phyloP scores from a whole-genome alignment of 2,113 vertebrate genomes.

The Vicugna pacos region DNA sequence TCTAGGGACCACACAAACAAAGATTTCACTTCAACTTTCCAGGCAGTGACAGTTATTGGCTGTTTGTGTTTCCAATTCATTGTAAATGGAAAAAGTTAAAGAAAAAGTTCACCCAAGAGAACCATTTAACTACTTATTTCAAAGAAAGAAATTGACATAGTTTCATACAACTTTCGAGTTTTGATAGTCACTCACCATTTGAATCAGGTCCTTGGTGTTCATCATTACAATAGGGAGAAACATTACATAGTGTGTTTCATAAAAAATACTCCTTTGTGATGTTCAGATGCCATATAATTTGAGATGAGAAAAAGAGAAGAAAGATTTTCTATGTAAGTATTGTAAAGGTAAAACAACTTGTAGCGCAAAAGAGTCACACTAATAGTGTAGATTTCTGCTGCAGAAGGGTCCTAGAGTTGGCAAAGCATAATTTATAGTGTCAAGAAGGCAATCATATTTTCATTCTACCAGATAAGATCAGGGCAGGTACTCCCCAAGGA shows the following conservation, averaged over 20 bases:
- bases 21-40: conserved; percentile 71
- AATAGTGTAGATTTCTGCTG: conserved; percentile 57
- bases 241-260: not conserved
- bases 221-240: conserved; percentile 23
- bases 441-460: conserved; percentile 79
- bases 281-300: conserved; percentile 53
- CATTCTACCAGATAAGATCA: conserved; percentile 73
- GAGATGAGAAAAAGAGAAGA: not conserved
- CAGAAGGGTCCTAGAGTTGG: not conserved
- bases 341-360: conserved; percentile 48
- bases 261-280: conserved; percentile 54
- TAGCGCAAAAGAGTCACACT: conserved; percentile 28
- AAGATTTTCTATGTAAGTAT: conserved; percentile 58
- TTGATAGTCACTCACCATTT: conserved; percentile 49
- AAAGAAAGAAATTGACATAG: not conserved
- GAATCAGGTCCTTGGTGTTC: conserved; percentile 55
- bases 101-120: conserved; percentile 47
- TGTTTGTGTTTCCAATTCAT: conserved; percentile 68
- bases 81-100: conserved; percentile 65
- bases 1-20: conserved; percentile 70
- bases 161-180: conserved; percentile 44
- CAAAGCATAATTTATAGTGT: conserved; percentile 73
- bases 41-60: conserved; percentile 28
- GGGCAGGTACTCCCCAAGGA: conserved; percentile 64
- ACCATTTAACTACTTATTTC: conserved; percentile 59